Base-by-base conservation (phyloP, 2,888 invertebrate species). In the Portevinia maculata region DNA sequence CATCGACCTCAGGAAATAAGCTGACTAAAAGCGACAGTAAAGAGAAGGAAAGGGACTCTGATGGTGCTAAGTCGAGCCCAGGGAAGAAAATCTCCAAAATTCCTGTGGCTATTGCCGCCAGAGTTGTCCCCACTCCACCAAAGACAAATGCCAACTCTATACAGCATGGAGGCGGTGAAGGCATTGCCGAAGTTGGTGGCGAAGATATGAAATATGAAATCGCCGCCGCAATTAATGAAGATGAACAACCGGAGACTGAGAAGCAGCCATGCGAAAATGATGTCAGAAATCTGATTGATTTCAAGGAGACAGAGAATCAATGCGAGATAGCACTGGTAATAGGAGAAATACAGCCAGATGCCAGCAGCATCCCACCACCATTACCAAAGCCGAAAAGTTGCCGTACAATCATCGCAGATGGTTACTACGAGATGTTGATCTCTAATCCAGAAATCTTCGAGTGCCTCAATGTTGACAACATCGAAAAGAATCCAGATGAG, bases 401-500 rank as follows among this genome's bases (percentile, higher is more conserved):
- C 37, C 92, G 93, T 64, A 93, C 93, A 8, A 88, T 92, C 19
- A 93, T 94, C n/a, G 95, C 96, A 0, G 95, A 96, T 85, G 94
- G 95, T 1, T 97, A 96, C 88, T 94, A 95, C 78, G 96, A 96
- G 84, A 95, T 96, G 88, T 88, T 96, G 15, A 92, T 95, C 46
- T 93, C 93, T 0, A 96, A 97, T 87, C 94, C 96, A 0, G 96
- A 97, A 85, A 95, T 98, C 53, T 95, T 96, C 85, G 94, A 95
- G 85, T 95, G 96, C 0, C 91, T 98, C 34, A 92, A 94, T 34
- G 95, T 96, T 0, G 95, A 96, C 76, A 95, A 96, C 84, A 93
- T 97, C 86, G 96, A 98, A 87, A 93, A 94, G 86, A 96, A 96
- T 88, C 97, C 98, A 0, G 98, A 98, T 87, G 97, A 97, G 87